Base-by-base conservation (phyloP, 1,140 invertebrate genomes). In the Brachionus manjavacas region DNA sequence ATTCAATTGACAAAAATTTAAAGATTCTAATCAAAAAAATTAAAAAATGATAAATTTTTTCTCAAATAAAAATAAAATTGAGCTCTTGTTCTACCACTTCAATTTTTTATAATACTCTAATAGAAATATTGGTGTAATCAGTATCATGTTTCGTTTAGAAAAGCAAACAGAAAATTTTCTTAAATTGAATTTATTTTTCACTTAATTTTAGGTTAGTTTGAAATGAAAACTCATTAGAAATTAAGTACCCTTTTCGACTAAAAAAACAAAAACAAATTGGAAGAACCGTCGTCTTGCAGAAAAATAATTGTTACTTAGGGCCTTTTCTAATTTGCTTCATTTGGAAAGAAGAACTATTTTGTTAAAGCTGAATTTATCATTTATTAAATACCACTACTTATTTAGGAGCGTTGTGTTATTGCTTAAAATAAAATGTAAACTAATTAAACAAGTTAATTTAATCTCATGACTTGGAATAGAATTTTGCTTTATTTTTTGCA, bases 381-480 rank as follows among this genome's bases (percentile, higher is more conserved):
- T 60, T 60, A 20, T 60, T 8, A 60, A 60, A 60, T 60, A 60
- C 52, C 52, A 60, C 28, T 68, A 60, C 28, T 68, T 39, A n/a
- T 68, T 39, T 9, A 31, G 31, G n/a, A 12, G 35, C 14, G 28
- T 68, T 28, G 28, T 68, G 28, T 68, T 68, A n/a, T 68, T 68
- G 11, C 31, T 68, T 31, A 2, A 8, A 68, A 68, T 68, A 31
- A 31, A 39, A 39, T 39, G 66, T 68, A 68, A 68, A 28, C 31
- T 68, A 68, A 68, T 68, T 68, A 68, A 39, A 68, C 66, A 68
- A 68, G 66, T 35, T 68, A 68, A 68, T 31, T 68, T 31, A 68
- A 68, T 68, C 31, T 68, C 25, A 39, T 25, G 11, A 68, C 3
- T 31, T 35, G 6, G 11, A 66, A 66, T 68, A 14, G 55, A 64